Percentiles rank a stretch among this genome's conserved stretches.
Evolutionary conservation across 2,113 vertebrate species (phyloP).

Genomic region (Albula glossodonta): DNA sequence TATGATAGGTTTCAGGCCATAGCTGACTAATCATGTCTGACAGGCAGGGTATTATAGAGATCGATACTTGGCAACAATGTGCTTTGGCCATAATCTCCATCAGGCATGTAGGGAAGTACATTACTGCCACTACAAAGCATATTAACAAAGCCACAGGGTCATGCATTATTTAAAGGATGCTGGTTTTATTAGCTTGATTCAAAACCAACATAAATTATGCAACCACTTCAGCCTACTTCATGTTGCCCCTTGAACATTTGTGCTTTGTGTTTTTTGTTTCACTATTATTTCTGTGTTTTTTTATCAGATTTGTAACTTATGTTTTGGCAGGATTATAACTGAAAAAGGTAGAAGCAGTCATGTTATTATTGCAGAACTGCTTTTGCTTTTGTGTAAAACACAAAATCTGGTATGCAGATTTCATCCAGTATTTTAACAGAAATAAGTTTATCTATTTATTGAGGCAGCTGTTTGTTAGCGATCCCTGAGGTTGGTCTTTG

Average conservation of each 20-base stretch:
- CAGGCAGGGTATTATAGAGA: constrained; percentile 58
- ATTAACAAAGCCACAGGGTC: constrained; percentile 70
- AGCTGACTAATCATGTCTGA: constrained; percentile 43
- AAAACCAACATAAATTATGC: constrained; percentile 68
- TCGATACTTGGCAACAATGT: constrained; percentile 63
- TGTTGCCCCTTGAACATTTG: constrained; percentile 46
- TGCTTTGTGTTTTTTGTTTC: background rate
- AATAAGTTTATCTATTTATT: background rate
- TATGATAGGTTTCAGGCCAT: constrained; percentile 32
- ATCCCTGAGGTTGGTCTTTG: background rate
- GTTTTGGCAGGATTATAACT: constrained; percentile 35
- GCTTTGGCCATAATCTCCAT: constrained; percentile 62
- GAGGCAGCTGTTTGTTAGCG: background rate
- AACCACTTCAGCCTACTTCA: constrained; percentile 43
- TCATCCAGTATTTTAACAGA: background rate
- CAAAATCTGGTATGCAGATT: background rate
- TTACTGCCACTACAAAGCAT: constrained; percentile 71
- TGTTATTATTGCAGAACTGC: background rate
- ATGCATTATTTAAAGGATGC: constrained; percentile 68
- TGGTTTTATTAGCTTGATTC: constrained; percentile 65
- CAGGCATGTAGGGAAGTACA: constrained; percentile 70
- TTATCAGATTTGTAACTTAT: constrained; percentile 61
- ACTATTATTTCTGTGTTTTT: constrained; percentile 44
- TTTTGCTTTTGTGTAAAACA: background rate
- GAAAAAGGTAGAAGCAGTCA: constrained; percentile 33